Percentiles rank a stretch among this genome's conserved stretches.
Evolutionary conservation across 2,888 invertebrate species (phyloP).

Genomic region (Baronia brevicornis): DNA sequence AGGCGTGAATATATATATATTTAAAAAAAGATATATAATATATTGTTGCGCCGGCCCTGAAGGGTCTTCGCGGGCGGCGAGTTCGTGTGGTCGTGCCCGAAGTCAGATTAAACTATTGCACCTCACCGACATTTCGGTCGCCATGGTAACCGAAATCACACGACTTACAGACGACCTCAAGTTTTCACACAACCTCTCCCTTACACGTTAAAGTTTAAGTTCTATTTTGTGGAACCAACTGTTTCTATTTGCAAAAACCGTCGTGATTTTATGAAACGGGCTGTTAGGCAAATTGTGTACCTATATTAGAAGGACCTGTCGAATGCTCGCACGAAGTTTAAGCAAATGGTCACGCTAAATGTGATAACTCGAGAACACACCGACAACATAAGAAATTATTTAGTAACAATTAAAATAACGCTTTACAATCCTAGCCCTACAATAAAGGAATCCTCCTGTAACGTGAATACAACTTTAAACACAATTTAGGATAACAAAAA

Average conservation of each 20-base stretch:
- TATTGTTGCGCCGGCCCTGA: conserved; percentile 29
- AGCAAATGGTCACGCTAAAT: conserved; percentile 27
- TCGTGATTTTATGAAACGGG: conserved; percentile 48
- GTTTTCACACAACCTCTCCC: conserved; percentile 1
- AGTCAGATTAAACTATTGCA: conserved; percentile 62
- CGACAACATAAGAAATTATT: too few relatives aligned
- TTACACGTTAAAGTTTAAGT: conserved; percentile 9
- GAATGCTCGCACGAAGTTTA: conserved; percentile 39
- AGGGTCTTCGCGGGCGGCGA: conserved; percentile 51
- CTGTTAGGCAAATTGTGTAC: conserved; percentile 23
- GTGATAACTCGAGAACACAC: too few relatives aligned
- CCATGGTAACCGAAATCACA: conserved; percentile 61
- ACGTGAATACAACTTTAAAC: too few relatives aligned
- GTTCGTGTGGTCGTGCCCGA: conserved; percentile 52
- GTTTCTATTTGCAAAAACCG: conserved; percentile 20
- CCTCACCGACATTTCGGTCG: conserved; percentile 57
- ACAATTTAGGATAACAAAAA: too few relatives aligned
- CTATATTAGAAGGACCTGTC: conserved; percentile 37
- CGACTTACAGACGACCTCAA: conserved; percentile 27
- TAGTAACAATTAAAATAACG: too few relatives aligned
- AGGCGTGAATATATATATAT: too few relatives aligned
- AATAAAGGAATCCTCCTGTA: too few relatives aligned
- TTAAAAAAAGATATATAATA: too few relatives aligned
- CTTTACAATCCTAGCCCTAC: too few relatives aligned
- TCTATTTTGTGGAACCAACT: conserved; percentile 2